Evolutionary conservation across 2,797 vertebrate genomes (phyloP).

Genomic region (Lateolabrax maculatus): DNA sequence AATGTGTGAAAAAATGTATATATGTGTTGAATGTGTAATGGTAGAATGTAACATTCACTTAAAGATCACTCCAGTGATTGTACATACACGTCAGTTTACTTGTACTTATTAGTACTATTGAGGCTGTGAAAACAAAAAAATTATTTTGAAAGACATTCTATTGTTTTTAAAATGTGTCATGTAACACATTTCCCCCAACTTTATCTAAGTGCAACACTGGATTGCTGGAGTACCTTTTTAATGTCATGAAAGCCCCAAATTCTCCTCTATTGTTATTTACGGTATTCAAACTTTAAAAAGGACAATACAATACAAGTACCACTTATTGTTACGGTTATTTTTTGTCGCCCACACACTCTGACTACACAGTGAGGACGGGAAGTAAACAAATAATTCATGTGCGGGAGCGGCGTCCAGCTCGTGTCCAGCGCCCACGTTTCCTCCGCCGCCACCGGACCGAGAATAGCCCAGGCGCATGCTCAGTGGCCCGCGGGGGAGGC

Average conservation of each 20-base stretch:
- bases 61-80: too few species aligned
- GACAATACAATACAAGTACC: not conserved
- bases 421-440: slow-evolving; percentile 1
- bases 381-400: slow-evolving; percentile 21
- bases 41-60: too few species aligned
- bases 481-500: not conserved
- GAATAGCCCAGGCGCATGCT: slow-evolving; percentile 64
- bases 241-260: not conserved
- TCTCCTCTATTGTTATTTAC: not conserved
- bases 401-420: slow-evolving; percentile 5
- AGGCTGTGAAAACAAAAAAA: too few species aligned
- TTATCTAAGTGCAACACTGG: not conserved
- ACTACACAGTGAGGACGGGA: slow-evolving; percentile 37
- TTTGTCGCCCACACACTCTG: slow-evolving; percentile 7
- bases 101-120: too few species aligned
- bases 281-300: not conserved
- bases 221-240: not conserved
- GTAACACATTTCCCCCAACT: too few species aligned
- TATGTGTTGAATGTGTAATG: too few species aligned
- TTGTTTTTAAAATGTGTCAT: too few species aligned
- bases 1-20: too few species aligned
- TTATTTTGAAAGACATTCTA: too few species aligned
- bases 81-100: too few species aligned
- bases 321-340: not conserved
- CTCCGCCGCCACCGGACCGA: not conserved